Evolutionary conservation across 2,888 invertebrate genomes (phyloP).

Genomic region (Parasteatoda lunata): DNA sequence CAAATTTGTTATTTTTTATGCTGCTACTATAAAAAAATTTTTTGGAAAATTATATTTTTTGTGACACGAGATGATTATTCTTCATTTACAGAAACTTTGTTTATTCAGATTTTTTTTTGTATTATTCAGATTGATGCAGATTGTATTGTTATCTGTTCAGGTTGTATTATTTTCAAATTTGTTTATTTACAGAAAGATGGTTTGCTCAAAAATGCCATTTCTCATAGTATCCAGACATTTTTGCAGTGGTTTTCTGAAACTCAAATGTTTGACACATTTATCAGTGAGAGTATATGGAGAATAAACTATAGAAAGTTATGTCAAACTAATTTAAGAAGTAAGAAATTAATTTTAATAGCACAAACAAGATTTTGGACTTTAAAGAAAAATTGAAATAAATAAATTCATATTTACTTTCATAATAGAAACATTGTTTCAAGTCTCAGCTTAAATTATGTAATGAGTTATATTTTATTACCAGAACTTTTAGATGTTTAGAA

Average conservation of each 20-base stretch:
- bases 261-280: slow-evolving; percentile 87
- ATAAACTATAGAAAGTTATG: slow-evolving; percentile 51
- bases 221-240: slow-evolving; percentile 83
- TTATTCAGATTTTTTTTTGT: neutral
- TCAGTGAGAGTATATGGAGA: slow-evolving; percentile 75
- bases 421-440: neutral
- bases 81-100: neutral
- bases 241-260: slow-evolving; percentile 91
- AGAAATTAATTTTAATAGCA: neutral
- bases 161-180: neutral
- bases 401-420: too few species aligned
- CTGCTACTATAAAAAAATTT: too few species aligned
- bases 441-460: neutral
- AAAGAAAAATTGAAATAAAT: too few species aligned
- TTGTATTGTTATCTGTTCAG: neutral
- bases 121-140: neutral
- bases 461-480: neutral
- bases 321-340: slow-evolving; percentile 52
- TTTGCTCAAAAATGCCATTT: slow-evolving; percentile 80
- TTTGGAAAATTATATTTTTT: neutral
- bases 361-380: too few species aligned
- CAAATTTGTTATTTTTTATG: neutral
- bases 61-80: neutral
- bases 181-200: slow-evolving; percentile 80
- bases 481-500: neutral